Evolutionary conservation across 92 coral and sea anemone genomes (phyloP), one percentile per base, ranked within the genome.

Genomic region (Phymanthus crucifer): DNA sequence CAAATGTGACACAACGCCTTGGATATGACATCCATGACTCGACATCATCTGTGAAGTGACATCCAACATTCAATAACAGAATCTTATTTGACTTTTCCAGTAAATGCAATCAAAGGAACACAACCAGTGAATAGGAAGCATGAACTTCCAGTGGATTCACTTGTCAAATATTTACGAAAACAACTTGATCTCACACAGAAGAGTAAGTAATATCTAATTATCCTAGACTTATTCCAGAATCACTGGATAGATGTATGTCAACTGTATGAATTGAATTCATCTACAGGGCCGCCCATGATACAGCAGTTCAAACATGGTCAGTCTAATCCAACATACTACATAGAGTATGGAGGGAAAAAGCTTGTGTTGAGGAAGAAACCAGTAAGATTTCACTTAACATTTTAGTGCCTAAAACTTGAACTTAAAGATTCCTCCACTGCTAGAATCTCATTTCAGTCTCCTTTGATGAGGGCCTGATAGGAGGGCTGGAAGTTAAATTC

Each of bases 241-340:
- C 9, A 38, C 43, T n/a, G 9, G 43, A 38, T 38, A 8, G 3
- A 38, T 43, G 48, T 43, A 4, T 8, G 13, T 6, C 9, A 43
- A 8, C 13, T 5, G 2, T 4, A 70, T 12, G 4, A 3, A 1
- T 43, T 40, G 23, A 23, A 27, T 23, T 75, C 40, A 24, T 17
- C 9, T 21, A n/a, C 72, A 94, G 95, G 87, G 16, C 87, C 93
- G 23, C 90, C 93, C 38, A 47, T 85, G 2, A 19, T 95, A 36
- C 95, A 93, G 7, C 98, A 93, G 87, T 95, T 95, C 76, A 85
- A 95, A 69, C 98, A 93, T 66, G 98, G 98, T 31, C 98, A 93
- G 78, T 95, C 98, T 13, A 95, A 95, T 74, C 98, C 98, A 38
- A 95, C 98, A 0, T 95, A 95, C 80, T 95, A 93, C 80, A 84